Percentiles rank a stretch among this genome's conserved stretches.
These are phyloP conservation scores for Chionoecetes opilio DNA, from an alignment of 1,140 invertebrate species.

Conservation along the genomic window DNA sequence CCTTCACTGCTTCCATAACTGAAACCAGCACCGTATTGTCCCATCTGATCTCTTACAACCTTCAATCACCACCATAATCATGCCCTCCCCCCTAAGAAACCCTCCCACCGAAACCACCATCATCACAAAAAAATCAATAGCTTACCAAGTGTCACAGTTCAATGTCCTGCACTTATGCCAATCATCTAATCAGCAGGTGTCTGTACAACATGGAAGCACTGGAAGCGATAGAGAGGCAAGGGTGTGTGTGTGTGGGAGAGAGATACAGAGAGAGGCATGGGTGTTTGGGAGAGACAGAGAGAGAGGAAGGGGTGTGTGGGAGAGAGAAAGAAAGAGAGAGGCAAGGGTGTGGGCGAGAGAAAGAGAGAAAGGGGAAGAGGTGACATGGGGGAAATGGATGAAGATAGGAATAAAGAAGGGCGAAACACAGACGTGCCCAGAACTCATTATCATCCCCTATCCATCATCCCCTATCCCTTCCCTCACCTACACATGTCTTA, in stretches of 20 bases:
- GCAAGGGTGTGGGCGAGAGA: no score
- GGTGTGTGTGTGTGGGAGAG: no score
- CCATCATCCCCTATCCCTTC: no score
- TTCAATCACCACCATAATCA: background rate
- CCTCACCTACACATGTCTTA: no score
- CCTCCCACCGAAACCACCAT: background rate
- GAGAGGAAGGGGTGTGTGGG: no score
- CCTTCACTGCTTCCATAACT: no score
- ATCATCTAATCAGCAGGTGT: background rate
- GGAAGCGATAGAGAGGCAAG: no score
- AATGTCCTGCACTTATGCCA: background rate
- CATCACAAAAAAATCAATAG: background rate
- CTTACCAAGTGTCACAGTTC: background rate
- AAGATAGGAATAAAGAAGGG: background rate
- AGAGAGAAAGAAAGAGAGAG: no score
- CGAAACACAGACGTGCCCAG: no score
- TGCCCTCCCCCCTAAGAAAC: background rate
- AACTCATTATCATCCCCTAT: no score
- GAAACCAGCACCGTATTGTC: background rate
- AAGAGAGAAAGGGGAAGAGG: background rate
- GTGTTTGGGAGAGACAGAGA: no score
- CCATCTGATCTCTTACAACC: background rate
- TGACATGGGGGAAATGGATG: background rate
- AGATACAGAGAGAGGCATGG: no score
- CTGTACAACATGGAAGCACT: background rate